phyloP scores from a whole-genome alignment of 2,113 vertebrate genomes.

The Pholis gunnellus region DNA sequence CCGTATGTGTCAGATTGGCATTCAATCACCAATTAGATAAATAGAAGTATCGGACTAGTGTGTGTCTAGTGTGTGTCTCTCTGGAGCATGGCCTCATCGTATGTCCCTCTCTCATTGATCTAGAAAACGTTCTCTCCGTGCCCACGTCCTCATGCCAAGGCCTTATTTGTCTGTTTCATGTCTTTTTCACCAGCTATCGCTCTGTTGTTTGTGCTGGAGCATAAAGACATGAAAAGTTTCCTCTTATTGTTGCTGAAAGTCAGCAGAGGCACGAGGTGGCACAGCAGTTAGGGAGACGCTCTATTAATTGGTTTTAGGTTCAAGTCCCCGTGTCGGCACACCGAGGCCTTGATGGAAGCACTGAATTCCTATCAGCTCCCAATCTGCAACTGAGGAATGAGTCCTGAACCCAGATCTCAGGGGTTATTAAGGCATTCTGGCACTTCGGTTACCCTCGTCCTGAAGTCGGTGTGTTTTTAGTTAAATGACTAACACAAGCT shows the following conservation, averaged over 20 bases:
- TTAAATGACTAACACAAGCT: too few species aligned
- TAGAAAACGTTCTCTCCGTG: constrained; percentile 31
- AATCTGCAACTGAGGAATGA: neutral
- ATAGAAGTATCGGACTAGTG: neutral
- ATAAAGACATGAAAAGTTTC: neutral
- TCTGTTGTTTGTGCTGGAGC: neutral
- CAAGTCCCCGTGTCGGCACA: too few species aligned
- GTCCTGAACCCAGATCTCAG: too few species aligned
- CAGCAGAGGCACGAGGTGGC: neutral
- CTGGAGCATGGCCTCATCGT: neutral
- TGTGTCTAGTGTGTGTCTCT: too few species aligned
- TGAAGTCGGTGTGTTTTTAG: too few species aligned
- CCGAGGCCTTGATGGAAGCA: neutral
- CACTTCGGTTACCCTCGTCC: too few species aligned
- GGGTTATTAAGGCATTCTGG: too few species aligned
- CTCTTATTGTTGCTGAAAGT: neutral
- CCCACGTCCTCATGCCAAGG: constrained; percentile 11
- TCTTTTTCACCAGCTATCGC: constrained; percentile 1
- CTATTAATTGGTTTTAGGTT: neutral
- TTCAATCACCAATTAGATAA: too few species aligned
- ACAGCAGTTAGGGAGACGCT: neutral
- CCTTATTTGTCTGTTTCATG: constrained; percentile 29
- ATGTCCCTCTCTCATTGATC: constrained; percentile 36
- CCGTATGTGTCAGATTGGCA: too few species aligned
- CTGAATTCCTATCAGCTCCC: too few species aligned